Conservation (phyloP, 2,888 invertebrate genomes). For the Parthenolecanium corni region DNA sequence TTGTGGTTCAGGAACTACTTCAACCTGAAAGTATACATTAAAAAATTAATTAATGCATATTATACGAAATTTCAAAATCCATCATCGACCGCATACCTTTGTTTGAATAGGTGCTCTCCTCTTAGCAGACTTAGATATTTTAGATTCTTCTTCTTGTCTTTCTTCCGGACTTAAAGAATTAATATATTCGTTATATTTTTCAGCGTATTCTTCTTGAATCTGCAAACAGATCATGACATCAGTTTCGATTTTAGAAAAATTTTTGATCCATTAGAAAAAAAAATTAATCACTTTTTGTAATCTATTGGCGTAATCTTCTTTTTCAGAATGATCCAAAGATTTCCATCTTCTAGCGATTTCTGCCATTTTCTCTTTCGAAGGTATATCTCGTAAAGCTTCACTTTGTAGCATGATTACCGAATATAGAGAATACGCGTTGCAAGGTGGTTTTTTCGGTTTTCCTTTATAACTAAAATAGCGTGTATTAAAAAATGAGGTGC, state of each 20-base stretch:
- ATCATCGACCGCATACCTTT: too few species aligned
- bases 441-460: constrained; percentile 30
- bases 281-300: constrained; percentile 17
- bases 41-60: too few species aligned
- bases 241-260: background rate
- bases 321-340: constrained; percentile 22
- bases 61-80: too few species aligned
- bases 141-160: constrained; percentile 16
- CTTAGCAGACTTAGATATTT: constrained; percentile 1
- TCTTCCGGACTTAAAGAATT: constrained; percentile 18
- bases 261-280: background rate
- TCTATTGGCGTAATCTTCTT: constrained; percentile 19
- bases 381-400: constrained; percentile 17
- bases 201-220: background rate
- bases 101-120: too few species aligned
- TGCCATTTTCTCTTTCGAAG: constrained; percentile 28
- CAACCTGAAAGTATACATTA: too few species aligned
- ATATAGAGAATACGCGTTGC: constrained; percentile 28
- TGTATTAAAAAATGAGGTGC: too few species aligned
- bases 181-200: too few species aligned
- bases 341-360: constrained; percentile 29
- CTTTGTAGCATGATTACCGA: constrained; percentile 29
- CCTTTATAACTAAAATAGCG: constrained; percentile 18
- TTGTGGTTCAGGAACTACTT: too few species aligned
- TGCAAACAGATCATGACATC: background rate